These are phyloP conservation scores for Vireo altiloquus DNA, from an alignment of 2,113 vertebrate genomes.

Conservation along the genomic window DNA sequence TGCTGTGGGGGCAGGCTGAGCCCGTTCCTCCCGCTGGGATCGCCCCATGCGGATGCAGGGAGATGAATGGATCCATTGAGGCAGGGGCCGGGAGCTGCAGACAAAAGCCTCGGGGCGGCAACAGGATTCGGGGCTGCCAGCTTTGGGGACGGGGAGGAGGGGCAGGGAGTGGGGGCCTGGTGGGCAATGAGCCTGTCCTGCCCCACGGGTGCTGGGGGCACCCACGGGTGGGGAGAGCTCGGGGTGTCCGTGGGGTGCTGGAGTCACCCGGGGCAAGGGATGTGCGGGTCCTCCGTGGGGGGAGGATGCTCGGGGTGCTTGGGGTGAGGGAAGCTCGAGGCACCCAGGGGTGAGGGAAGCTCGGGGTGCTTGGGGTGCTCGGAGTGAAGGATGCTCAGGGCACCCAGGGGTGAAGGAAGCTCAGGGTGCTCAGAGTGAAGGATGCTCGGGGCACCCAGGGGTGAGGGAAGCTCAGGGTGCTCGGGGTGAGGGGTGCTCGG, in stretches of 20 bases:
- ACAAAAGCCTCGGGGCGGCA: conserved; percentile 67
- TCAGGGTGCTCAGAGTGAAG: too few relatives aligned
- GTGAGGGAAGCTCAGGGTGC: not conserved
- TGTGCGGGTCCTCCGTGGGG: too few relatives aligned
- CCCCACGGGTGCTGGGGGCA: not conserved
- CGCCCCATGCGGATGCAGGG: conserved; percentile 34
- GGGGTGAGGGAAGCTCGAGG: too few relatives aligned
- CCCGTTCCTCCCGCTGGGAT: conserved; percentile 56
- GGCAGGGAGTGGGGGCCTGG: not conserved
- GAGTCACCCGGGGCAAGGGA: too few relatives aligned
- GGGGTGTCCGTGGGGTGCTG: rapidly evolving
- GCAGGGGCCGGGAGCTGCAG: conserved; percentile 63
- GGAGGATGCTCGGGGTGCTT: too few relatives aligned
- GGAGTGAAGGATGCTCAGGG: too few relatives aligned
- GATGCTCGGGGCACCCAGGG: not conserved
- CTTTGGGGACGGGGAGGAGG: not conserved
- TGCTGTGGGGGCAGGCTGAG: not conserved
- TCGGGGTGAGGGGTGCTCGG: not conserved
- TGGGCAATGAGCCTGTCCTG: not conserved
- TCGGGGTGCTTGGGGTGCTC: too few relatives aligned
- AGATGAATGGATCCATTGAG: conserved; percentile 74
- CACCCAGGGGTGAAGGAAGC: too few relatives aligned
- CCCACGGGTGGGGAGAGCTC: not conserved
- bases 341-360: too few relatives aligned
- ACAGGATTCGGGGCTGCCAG: not conserved